Percentiles rank a stretch among this genome's conserved stretches.
These are phyloP conservation scores for Amphiprion clarkii DNA, from an alignment of 2,797 vertebrate species.

Conservation along the genomic window DNA sequence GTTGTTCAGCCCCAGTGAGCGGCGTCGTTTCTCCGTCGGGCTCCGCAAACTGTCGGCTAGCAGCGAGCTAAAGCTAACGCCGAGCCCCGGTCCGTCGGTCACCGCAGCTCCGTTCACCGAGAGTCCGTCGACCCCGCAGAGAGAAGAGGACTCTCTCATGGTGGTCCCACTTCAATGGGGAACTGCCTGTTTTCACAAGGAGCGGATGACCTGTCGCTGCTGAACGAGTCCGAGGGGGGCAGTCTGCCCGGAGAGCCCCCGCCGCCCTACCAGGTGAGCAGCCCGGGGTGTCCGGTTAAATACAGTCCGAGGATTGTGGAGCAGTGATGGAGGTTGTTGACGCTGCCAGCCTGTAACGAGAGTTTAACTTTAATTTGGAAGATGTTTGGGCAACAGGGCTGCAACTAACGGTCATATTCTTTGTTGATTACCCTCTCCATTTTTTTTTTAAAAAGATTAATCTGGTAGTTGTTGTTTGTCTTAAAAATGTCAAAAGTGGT, in stretches of 20 bases:
- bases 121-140: slow-evolving; percentile 1
- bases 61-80: slow-evolving; percentile 46
- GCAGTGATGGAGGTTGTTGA: too few species aligned
- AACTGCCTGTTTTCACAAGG: slow-evolving; percentile 90
- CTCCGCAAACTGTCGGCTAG: slow-evolving; percentile 26
- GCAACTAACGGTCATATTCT: too few species aligned
- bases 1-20: background rate
- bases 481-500: too few species aligned
- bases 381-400: too few species aligned
- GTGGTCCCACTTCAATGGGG: slow-evolving; percentile 83
- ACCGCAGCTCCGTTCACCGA: background rate
- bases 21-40: background rate
- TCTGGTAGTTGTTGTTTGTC: too few species aligned
- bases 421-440: too few species aligned
- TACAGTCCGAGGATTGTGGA: slow-evolving; percentile 13
- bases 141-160: slow-evolving; percentile 54
- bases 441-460: too few species aligned
- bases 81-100: background rate
- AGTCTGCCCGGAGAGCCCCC: slow-evolving; percentile 87
- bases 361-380: too few species aligned
- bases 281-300: slow-evolving; percentile 1
- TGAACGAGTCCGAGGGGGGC: slow-evolving; percentile 89
- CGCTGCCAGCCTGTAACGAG: background rate
- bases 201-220: slow-evolving; percentile 85
- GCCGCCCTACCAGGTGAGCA: slow-evolving; percentile 85